phyloP scores from a whole-genome alignment of 2,888 invertebrate genomes.

The Oligia strigilis region DNA sequence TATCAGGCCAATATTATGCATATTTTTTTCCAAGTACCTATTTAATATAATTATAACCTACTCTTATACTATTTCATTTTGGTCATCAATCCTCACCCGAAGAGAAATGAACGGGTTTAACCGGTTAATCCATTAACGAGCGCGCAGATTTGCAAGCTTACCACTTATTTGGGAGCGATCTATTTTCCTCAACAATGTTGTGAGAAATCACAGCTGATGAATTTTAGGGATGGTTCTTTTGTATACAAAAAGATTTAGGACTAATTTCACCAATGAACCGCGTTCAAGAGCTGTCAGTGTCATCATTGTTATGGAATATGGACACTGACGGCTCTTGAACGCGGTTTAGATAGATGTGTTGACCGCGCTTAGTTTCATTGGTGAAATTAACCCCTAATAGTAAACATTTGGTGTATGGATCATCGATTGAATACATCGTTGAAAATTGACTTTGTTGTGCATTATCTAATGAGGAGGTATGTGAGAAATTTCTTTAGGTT shows the following conservation, averaged over 20 bases:
- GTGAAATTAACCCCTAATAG: background rate
- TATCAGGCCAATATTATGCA: too few relatives aligned
- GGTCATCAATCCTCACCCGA: background rate
- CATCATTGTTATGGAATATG: background rate
- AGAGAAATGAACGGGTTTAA: slow-evolving; percentile 15
- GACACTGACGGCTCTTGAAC: background rate
- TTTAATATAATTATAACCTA: background rate
- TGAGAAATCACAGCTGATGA: slow-evolving; percentile 40
- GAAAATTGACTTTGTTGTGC: background rate
- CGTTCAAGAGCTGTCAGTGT: background rate
- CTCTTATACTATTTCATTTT: background rate
- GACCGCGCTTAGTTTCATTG: background rate
- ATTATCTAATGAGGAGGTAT: background rate
- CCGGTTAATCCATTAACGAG: slow-evolving; percentile 14
- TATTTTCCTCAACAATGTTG: background rate
- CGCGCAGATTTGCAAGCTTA: slow-evolving; percentile 28
- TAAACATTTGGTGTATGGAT: background rate
- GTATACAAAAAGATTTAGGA: background rate
- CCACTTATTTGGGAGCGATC: background rate
- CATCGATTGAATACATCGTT: background rate
- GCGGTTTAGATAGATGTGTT: background rate
- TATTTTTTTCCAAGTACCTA: too few relatives aligned
- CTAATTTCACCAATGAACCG: background rate
- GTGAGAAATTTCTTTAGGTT: background rate
- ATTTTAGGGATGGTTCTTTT: slow-evolving; percentile 7